A percentile compares a stretch with the other conserved stretches of the same genome.
These are phyloP conservation scores for Brotogeris chrysoptera DNA, from an alignment of 2,797 vertebrate species.

Conservation along the genomic window DNA sequence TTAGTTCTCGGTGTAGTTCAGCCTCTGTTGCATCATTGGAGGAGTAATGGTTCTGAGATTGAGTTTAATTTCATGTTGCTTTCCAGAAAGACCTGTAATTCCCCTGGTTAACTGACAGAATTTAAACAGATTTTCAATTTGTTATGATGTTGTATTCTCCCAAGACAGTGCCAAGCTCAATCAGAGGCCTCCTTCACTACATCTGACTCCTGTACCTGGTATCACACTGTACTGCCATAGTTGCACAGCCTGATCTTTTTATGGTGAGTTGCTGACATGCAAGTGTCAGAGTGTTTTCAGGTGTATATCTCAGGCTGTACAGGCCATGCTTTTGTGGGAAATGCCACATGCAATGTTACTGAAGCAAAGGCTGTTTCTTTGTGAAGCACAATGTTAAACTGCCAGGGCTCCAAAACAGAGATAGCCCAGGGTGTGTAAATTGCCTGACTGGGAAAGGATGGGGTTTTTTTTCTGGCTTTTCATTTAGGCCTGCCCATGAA, in stretches of 20 bases:
- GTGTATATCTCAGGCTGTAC: neutral
- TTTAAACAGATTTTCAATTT: neutral
- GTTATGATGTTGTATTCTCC: neutral
- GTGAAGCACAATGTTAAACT: neutral
- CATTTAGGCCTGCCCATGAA: neutral
- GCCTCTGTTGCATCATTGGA: neutral
- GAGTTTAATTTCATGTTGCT: neutral
- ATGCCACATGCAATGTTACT: rapidly evolving
- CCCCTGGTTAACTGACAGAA: neutral
- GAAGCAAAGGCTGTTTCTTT: neutral
- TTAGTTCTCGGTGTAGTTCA: neutral
- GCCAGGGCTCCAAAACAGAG: neutral
- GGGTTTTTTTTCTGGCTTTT: neutral
- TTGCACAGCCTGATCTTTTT: too few relatives aligned
- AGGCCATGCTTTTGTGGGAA: neutral
- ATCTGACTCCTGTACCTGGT: neutral
- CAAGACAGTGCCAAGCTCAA: neutral
- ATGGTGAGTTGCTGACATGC: neutral
- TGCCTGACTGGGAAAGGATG: neutral
- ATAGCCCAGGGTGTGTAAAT: neutral
- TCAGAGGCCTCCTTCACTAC: neutral
- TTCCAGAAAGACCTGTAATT: neutral
- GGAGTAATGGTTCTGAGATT: neutral
- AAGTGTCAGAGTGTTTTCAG: neutral
- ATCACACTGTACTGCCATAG: neutral